Conservation (phyloP, 2,797 vertebrate species). For the Podarcis lilfordi region DNA sequence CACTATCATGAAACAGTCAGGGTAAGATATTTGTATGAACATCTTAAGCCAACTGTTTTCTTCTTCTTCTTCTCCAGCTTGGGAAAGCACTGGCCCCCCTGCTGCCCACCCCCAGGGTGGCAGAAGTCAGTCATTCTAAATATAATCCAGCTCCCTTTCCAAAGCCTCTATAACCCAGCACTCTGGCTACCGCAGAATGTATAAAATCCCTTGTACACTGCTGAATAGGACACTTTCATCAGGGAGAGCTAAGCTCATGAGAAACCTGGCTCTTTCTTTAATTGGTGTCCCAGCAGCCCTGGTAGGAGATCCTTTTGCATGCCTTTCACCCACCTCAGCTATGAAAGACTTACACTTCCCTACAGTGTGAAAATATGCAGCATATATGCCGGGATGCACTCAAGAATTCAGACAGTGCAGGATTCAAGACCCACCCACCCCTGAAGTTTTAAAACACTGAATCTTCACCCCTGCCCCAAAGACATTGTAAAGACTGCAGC, state of each 20-base stretch:
- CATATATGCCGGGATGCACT: neutral
- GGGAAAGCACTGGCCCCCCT: neutral
- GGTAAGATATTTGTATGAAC: neutral
- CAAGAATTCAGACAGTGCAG: neutral
- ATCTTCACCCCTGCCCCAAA: slow-evolving; percentile 9
- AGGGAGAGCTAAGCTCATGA: slow-evolving; percentile 26
- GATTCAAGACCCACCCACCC: neutral
- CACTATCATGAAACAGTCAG: neutral
- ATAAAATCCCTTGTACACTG: slow-evolving; percentile 48
- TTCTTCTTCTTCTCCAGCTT: neutral
- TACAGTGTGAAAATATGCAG: neutral
- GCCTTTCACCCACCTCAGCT: neutral
- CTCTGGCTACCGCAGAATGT: slow-evolving; percentile 32
- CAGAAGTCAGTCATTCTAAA: neutral
- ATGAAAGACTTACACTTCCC: neutral
- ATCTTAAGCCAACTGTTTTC: neutral
- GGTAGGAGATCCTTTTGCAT: neutral
- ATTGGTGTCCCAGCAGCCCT: neutral
- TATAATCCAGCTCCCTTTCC: neutral
- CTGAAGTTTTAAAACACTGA: neutral
- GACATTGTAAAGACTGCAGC: slow-evolving; percentile 52
- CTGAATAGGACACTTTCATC: slow-evolving; percentile 27
- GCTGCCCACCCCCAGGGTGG: neutral
- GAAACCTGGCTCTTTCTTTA: slow-evolving; percentile 40
- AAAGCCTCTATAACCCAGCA: neutral